Base-by-base conservation (phyloP, 2,888 invertebrate species). In the Choristoneura rosaceana region DNA sequence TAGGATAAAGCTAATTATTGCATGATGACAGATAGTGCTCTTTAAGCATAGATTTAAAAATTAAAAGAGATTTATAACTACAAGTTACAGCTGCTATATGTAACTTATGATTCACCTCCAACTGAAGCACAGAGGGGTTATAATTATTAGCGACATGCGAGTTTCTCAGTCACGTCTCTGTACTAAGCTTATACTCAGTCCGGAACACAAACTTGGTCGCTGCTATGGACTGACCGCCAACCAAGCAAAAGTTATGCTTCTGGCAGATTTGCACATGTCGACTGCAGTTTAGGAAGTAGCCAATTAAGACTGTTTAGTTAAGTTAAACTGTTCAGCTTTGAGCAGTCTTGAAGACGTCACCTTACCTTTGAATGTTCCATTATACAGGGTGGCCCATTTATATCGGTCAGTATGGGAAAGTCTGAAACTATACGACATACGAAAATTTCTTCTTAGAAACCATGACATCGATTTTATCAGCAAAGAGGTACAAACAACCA, bases 211-310 rank as follows among this genome's bases (percentile, higher is more conserved):
- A 55, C 10, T 55, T 25, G 12, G 12, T 12, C 25, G 25, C 55
- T 25, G 52, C 8, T 17, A 10, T 4, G n/a, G n/a, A 47, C 63
- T 63, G 45, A 14, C 45, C n/a, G 47, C 47, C 43, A 61, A 61
- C 47, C 45, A 25, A 63, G 33, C 63, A 33, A 43, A 63, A 63
- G 43, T 63, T 63, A 8, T 47, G 63, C 33, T 9, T 33, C 45
- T 47, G 47, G 9, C 62, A 14, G 12, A 41, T 60, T 60, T 60
- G 61, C 61, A 15, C 63, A 25, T 47, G 63, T 47, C 47, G 9
- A 4, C 8, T 25, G 43, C 33, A 47, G 63, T 47, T 15, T 62
- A 47, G 14, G 47, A 63, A 63, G 10, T 17, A 14, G 63, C 17
- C 63, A 63, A 63, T 63, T 63, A 63, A 63, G 14, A 14, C 25